phyloP scores from a whole-genome alignment of 2,113 vertebrate genomes.

The Ranitomeya imitator region DNA sequence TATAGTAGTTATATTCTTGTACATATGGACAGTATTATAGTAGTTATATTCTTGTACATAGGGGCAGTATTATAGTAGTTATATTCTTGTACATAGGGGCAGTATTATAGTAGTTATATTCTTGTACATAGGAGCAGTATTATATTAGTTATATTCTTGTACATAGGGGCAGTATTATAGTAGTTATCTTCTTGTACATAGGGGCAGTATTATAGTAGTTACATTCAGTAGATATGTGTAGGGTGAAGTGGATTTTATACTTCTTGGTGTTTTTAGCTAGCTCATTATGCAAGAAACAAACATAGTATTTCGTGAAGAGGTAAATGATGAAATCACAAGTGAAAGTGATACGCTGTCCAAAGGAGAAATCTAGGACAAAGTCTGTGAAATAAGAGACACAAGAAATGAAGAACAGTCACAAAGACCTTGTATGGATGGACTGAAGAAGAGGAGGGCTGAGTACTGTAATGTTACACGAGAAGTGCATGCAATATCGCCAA shows the following conservation, averaged over 20 bases:
- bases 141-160: too few relatives aligned
- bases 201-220: background rate
- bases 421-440: constrained; percentile 5
- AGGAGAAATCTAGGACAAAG: background rate
- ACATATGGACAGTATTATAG: too few relatives aligned
- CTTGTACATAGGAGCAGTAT: too few relatives aligned
- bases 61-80: background rate
- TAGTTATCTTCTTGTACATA: too few relatives aligned
- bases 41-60: too few relatives aligned
- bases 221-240: background rate
- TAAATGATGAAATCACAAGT: background rate
- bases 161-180: too few relatives aligned
- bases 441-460: background rate
- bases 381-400: background rate
- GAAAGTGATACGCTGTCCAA: background rate
- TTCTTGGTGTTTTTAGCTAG: background rate
- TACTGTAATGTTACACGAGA: background rate
- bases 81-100: background rate
- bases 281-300: background rate
- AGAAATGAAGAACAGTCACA: background rate
- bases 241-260: background rate
- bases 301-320: background rate
- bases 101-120: too few relatives aligned
- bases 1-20: too few relatives aligned
- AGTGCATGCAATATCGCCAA: background rate